These are phyloP conservation scores for Pipistrellus pipistrellus DNA, from an alignment of 2,797 vertebrate genomes.

Conservation along the genomic window DNA sequence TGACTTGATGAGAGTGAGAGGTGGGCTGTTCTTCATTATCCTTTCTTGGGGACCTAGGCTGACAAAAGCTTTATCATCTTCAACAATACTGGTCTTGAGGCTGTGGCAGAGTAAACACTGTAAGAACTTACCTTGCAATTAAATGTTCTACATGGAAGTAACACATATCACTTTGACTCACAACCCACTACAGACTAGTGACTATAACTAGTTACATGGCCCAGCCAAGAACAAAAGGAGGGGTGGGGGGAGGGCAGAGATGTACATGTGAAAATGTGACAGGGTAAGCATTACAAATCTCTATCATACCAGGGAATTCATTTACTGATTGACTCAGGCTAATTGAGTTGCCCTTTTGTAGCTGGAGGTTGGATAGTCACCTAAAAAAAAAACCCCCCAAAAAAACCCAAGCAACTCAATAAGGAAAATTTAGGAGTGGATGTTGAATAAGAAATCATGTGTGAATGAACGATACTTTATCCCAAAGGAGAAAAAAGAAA, in stretches of 20 bases:
- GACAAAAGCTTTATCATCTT: constrained; percentile 7
- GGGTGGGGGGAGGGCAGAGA: not conserved
- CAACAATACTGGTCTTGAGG: constrained; percentile 2
- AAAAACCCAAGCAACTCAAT: constrained; percentile 14
- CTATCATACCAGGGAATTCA: constrained; percentile 34
- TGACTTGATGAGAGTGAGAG: not conserved
- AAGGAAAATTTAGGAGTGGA: not conserved
- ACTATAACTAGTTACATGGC: constrained; percentile 24
- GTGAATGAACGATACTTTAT: constrained; percentile 11
- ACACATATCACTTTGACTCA: constrained; percentile 3
- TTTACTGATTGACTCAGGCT: constrained; percentile 45
- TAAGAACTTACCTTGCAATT: constrained; percentile 49
- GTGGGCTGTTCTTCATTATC: not conserved
- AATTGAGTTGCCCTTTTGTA: constrained; percentile 43
- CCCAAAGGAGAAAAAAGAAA: constrained; percentile 39
- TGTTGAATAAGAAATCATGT: constrained; percentile 16
- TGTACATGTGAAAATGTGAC: not conserved
- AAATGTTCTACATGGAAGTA: constrained; percentile 33
- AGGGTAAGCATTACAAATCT: constrained; percentile 21
- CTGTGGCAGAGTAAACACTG: not conserved
- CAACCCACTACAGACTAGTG: not conserved
- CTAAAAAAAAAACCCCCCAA: constrained; percentile 30
- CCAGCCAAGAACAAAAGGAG: not conserved
- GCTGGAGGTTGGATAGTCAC: constrained; percentile 45
- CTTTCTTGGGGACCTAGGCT: not conserved